Base-by-base conservation (phyloP, 2,888 invertebrate species). In the Limnephilus auricula region DNA sequence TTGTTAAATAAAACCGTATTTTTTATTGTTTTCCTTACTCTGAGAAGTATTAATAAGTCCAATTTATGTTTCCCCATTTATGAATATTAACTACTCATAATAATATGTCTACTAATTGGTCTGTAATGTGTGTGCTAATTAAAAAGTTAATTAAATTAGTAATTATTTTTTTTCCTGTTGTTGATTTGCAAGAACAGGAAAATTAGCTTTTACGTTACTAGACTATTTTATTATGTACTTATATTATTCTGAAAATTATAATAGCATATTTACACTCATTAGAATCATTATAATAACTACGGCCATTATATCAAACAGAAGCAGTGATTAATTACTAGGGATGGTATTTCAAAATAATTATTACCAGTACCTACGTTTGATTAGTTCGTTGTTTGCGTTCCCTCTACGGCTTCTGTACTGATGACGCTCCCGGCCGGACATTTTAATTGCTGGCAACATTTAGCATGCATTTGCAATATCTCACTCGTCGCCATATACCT, bases 401-500 rank as follows among this genome's bases (percentile, higher is more conserved):
- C 65, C 65, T 65, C 65, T 65, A 65, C 65, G 65, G 65, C 65
- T 65, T 65, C 65, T 65, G 65, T 65, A 18, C 50, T 50, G 50
- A 50, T 50, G 50, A 65, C 82, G 82, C 82, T 82, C 32, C 18
- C 82, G 82, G 18, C 34, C 37, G 82, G 32, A 82, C 82, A 82
- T 82, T 25, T 82, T 82, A 82, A 82, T 82, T 82, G 32, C 82
- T 82, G 32, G 25, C 15, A 82, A 82, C 37, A 82, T 82, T 82
- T 82, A 34, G 82, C 82, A 82, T 82, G 34, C 34, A 34, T 82
- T 25, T 65, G 25, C 18, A 82, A 82, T 34, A 82, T 82, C 37
- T 82, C 82, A 34, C 9, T 82, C 82, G 25, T 82, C 82, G 32
- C 37, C 34, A 32, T 65, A n/a, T 15, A 40, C 45, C 65, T 6